Evolutionary conservation across 2,797 vertebrate genomes (phyloP).

Genomic region (Acestrorhynchus altus): DNA sequence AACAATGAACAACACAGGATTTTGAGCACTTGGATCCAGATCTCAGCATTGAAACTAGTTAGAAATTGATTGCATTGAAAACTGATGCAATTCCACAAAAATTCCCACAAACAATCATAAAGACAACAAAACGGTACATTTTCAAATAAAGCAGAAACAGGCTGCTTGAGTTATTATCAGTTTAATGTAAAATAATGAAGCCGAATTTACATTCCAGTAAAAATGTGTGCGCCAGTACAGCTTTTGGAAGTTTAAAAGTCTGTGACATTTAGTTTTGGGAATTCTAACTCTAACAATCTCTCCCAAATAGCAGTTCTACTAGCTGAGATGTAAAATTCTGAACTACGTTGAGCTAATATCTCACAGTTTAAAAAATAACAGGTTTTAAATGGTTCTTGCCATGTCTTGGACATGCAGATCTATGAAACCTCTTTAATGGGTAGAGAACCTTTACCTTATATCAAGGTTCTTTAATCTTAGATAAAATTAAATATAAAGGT

Average conservation of each 20-base stretch:
- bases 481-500: too few species aligned
- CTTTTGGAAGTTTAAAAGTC: background rate
- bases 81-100: background rate
- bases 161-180: background rate
- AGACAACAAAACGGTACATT: background rate
- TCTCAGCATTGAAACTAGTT: background rate
- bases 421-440: too few species aligned
- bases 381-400: too few species aligned
- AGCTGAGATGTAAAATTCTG: too few species aligned
- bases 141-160: background rate
- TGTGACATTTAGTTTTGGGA: background rate
- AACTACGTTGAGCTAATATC: too few species aligned
- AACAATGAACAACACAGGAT: slow-evolving; percentile 22
- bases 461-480: too few species aligned
- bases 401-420: too few species aligned
- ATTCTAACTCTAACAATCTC: background rate
- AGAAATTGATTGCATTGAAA: slow-evolving; percentile 7
- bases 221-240: background rate
- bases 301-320: too few species aligned
- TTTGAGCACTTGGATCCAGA: slow-evolving; percentile 1
- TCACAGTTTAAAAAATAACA: too few species aligned
- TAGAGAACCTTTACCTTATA: too few species aligned
- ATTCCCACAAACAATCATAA: too few species aligned
- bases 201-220: background rate
- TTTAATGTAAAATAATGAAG: background rate